A percentile compares a stretch with the other conserved stretches of the same genome.
These are phyloP conservation scores for Rhysida immarginata DNA, from an alignment of 1,140 invertebrate genomes.

Conservation along the genomic window DNA sequence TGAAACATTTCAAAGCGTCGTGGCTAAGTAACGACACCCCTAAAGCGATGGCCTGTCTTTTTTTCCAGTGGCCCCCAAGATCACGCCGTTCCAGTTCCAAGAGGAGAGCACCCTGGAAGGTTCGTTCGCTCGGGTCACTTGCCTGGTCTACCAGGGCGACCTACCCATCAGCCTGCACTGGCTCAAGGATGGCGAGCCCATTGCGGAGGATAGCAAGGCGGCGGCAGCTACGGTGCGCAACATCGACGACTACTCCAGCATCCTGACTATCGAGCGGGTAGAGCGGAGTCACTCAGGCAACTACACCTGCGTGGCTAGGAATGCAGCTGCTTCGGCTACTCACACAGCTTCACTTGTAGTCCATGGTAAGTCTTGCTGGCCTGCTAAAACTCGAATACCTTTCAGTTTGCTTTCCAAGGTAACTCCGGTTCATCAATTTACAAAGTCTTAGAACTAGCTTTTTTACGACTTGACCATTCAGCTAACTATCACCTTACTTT, in stretches of 20 bases:
- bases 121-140: neutral
- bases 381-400: no score
- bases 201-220: no score
- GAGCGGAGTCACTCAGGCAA: neutral
- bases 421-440: no score
- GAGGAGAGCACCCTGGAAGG: neutral
- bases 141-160: neutral
- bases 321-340: neutral
- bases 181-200: neutral
- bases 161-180: neutral
- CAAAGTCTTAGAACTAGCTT: no score
- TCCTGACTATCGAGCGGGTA: neutral
- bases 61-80: neutral
- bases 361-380: no score
- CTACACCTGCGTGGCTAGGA: neutral
- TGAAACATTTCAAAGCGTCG: no score
- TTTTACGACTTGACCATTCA: no score
- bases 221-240: neutral
- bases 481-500: no score
- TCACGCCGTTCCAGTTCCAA: neutral
- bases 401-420: no score
- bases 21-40: no score
- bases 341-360: neutral
- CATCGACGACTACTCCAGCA: neutral
- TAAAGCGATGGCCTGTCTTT: no score